Evolutionary conservation across 2,113 vertebrate species (phyloP).

Genomic region (Forbesichthys agassizii): DNA sequence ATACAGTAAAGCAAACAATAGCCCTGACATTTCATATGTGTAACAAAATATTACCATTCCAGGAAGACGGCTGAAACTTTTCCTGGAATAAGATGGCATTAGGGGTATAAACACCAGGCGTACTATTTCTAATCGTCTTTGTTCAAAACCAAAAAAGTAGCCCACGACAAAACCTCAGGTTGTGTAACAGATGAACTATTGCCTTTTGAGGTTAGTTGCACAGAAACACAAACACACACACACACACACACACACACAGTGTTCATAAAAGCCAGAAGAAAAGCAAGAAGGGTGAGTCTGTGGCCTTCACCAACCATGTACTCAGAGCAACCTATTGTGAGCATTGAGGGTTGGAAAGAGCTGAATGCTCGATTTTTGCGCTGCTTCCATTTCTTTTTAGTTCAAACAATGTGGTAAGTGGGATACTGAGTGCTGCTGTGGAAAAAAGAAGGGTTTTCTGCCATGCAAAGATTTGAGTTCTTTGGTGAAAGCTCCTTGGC

Average conservation of each 20-base stretch:
- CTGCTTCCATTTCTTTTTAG: background rate
- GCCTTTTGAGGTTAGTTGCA: constrained; percentile 19
- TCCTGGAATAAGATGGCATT: background rate
- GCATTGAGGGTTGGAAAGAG: constrained; percentile 6
- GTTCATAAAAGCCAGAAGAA: constrained; percentile 41
- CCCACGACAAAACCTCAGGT: constrained; percentile 1
- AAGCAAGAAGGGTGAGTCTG: constrained; percentile 6
- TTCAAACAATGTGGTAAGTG: background rate
- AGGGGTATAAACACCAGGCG: background rate
- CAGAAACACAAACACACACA: constrained; percentile 21
- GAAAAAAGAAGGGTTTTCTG: background rate
- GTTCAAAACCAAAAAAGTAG: background rate
- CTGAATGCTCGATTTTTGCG: constrained; percentile 46
- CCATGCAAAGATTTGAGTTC: background rate
- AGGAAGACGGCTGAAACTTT: background rate
- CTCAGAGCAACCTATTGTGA: constrained; percentile 39
- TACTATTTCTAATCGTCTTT: constrained; percentile 11
- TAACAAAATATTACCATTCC: background rate
- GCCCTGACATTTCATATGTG: background rate
- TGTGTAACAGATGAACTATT: constrained; percentile 31
- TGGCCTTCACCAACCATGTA: constrained; percentile 49
- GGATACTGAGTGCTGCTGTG: background rate
- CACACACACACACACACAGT: constrained; percentile 12
- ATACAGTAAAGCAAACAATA: background rate
- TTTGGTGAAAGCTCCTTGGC: background rate